Conservation (phyloP, 2,113 vertebrate species). For the Notarius quadriscutis region DNA sequence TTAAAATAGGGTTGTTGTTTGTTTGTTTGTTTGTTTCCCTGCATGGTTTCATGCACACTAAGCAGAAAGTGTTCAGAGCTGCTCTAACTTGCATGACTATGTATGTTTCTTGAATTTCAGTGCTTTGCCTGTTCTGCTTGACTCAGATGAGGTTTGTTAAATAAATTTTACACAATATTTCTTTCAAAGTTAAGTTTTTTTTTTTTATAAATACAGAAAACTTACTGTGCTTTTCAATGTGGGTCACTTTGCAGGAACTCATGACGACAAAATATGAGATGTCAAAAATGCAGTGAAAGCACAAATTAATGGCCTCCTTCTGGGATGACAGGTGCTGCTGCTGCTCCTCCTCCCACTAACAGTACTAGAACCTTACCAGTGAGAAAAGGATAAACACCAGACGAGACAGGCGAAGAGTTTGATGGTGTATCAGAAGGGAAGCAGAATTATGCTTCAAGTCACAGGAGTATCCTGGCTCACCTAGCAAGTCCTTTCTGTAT, state of each 20-base stretch:
- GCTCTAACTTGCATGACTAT: constrained; percentile 16
- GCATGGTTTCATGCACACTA: neutral
- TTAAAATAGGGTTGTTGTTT: neutral
- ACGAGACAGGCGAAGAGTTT: neutral
- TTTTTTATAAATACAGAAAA: neutral
- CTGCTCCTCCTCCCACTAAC: neutral
- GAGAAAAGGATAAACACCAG: neutral
- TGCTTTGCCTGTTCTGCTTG: constrained; percentile 77
- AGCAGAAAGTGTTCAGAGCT: neutral
- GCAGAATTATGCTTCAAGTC: neutral
- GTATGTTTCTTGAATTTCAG: constrained; percentile 55
- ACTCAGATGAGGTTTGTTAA: constrained; percentile 78
- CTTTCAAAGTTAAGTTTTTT: neutral
- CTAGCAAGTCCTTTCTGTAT: neutral
- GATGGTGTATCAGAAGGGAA: neutral
- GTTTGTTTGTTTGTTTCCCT: neutral
- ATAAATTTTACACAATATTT: neutral
- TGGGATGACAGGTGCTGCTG: neutral
- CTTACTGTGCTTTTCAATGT: neutral
- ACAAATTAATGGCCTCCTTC: neutral
- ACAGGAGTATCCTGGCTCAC: neutral
- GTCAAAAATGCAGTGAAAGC: constrained; percentile 82
- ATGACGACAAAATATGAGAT: constrained; percentile 90
- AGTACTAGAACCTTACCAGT: neutral
- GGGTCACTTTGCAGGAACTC: constrained; percentile 75